These are phyloP conservation scores for Diarsia rubi DNA, from an alignment of 2,888 invertebrate species.

Conservation along the genomic window DNA sequence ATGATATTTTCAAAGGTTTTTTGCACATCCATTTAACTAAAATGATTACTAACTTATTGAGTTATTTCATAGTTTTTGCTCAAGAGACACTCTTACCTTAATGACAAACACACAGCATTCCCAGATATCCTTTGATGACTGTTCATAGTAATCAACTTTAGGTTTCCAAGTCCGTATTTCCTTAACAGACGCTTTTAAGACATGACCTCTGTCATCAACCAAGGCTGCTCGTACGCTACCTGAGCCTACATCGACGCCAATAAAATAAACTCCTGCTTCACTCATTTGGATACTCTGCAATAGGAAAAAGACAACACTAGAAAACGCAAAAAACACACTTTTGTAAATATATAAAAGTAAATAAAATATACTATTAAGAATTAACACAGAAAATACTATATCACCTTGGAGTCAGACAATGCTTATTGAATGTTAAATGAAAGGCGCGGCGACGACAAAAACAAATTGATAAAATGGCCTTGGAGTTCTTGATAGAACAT, in stretches of 20 bases:
- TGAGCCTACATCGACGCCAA: slow-evolving; percentile 98
- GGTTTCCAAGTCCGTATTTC: slow-evolving; percentile 95
- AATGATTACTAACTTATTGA: not conserved
- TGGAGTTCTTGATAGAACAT: slow-evolving; percentile 40
- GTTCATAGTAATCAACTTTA: slow-evolving; percentile 95
- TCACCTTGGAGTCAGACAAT: slow-evolving; percentile 29
- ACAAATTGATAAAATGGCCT: slow-evolving; percentile 56
- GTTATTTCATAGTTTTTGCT: not conserved
- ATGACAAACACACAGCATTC: slow-evolving; percentile 93
- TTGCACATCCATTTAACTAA: not conserved
- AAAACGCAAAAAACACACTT: not conserved
- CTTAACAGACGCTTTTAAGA: slow-evolving; percentile 92
- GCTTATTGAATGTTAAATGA: slow-evolving; percentile 30
- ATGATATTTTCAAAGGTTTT: not conserved
- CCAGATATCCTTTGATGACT: slow-evolving; percentile 98
- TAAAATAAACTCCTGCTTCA: slow-evolving; percentile 88
- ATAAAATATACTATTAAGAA: not conserved
- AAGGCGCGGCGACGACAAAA: slow-evolving; percentile 22
- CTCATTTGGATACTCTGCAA: slow-evolving; percentile 64
- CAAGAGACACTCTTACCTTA: slow-evolving; percentile 90
- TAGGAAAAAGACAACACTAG: not conserved
- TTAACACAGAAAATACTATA: not conserved
- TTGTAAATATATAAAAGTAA: not conserved
- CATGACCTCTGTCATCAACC: slow-evolving; percentile 93
- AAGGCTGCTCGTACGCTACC: slow-evolving; percentile 97